Evolutionary conservation across 2,888 invertebrate genomes (phyloP).

Genomic region (Criorhina ranunculi): DNA sequence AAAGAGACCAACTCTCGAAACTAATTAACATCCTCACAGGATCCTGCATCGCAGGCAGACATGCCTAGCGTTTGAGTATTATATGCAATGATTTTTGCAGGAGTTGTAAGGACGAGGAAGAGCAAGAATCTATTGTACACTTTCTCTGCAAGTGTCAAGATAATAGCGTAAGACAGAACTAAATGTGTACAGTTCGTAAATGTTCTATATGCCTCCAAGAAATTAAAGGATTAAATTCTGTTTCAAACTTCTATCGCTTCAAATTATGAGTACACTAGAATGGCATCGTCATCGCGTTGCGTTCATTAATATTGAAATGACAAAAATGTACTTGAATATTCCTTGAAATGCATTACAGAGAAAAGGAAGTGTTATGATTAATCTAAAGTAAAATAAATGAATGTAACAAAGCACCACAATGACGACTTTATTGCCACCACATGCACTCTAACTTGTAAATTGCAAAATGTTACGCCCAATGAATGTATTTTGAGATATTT

Average conservation of each 20-base stretch:
- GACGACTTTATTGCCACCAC: constrained; percentile 54
- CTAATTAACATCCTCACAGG: too few species aligned
- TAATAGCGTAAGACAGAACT: too few species aligned
- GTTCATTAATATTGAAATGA: constrained; percentile 6
- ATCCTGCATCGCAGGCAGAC: too few species aligned
- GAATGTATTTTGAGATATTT: constrained; percentile 33
- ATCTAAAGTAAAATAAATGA: constrained; percentile 24
- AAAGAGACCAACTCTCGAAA: too few species aligned
- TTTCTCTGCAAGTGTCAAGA: too few species aligned
- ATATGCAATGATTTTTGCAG: too few species aligned
- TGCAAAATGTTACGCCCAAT: constrained; percentile 53
- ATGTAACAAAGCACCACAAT: constrained; percentile 55
- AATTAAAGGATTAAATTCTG: too few species aligned
- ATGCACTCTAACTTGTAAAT: constrained; percentile 57
- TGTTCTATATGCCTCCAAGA: too few species aligned
- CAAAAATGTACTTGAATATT: constrained; percentile 40
- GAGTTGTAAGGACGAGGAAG: too few species aligned
- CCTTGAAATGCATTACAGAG: constrained; percentile 20
- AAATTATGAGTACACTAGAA: constrained; percentile 52
- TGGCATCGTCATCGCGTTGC: constrained; percentile 62
- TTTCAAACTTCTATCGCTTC: constrained; percentile 34
- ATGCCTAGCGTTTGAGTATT: too few species aligned
- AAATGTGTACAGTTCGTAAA: too few species aligned
- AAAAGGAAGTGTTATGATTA: background rate
- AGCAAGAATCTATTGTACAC: too few species aligned